phyloP scores from a whole-genome alignment of 2,888 invertebrate species.

The Xanthorhoe designata region DNA sequence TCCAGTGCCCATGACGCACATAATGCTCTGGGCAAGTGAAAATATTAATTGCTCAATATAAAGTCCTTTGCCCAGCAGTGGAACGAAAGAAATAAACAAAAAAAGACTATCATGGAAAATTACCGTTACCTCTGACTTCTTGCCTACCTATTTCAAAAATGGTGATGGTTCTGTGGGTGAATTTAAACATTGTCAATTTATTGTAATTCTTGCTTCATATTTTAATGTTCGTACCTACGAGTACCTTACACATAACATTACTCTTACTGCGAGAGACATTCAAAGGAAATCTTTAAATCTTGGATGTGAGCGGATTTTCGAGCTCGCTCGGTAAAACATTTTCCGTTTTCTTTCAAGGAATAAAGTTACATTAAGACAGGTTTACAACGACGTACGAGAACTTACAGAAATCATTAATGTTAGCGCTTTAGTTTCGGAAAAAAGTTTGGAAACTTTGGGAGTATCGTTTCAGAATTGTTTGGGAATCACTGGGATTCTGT shows the following conservation, averaged over 20 bases:
- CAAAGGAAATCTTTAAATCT: slow-evolving; percentile 25
- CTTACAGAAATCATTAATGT: slow-evolving; percentile 26
- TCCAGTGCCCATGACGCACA: too few species aligned
- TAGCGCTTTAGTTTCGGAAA: slow-evolving; percentile 16
- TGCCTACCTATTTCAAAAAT: too few species aligned
- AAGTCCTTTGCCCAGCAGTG: too few species aligned
- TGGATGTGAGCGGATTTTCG: slow-evolving; percentile 11
- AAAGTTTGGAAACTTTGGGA: slow-evolving; percentile 5
- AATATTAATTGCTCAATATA: too few species aligned
- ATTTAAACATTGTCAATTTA: too few species aligned
- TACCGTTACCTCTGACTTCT: too few species aligned
- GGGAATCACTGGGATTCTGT: background rate
- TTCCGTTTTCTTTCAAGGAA: slow-evolving; percentile 11
- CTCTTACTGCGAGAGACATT: slow-evolving; percentile 7
- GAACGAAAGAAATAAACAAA: too few species aligned
- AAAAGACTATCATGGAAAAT: too few species aligned
- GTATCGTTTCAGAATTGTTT: background rate
- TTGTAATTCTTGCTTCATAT: too few species aligned
- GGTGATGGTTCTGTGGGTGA: too few species aligned
- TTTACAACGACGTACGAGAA: slow-evolving; percentile 9
- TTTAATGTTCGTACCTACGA: background rate
- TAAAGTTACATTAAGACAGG: slow-evolving; percentile 7
- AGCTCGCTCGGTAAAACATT: slow-evolving; percentile 12
- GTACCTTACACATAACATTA: background rate
- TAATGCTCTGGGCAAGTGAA: too few species aligned